A percentile compares a stretch with the other conserved stretches of the same genome.
These are phyloP conservation scores for Platyura marginata DNA, from an alignment of 1,140 invertebrate genomes.

Conservation along the genomic window DNA sequence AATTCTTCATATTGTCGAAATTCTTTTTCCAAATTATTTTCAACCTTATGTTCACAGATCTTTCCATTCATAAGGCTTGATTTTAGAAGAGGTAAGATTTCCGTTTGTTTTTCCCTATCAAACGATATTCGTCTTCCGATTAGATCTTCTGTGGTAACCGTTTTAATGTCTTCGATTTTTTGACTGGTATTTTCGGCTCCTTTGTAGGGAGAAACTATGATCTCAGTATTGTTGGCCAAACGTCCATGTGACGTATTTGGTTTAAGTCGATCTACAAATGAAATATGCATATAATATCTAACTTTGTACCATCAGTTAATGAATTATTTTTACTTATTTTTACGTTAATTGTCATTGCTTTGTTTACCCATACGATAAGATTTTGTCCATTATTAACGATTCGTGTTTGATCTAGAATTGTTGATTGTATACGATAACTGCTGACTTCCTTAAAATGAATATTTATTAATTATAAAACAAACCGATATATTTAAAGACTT, in stretches of 20 bases:
- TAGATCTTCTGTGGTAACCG: not conserved
- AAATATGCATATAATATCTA: not conserved
- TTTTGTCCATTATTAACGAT: constrained; percentile 27
- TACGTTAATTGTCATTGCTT: constrained; percentile 26
- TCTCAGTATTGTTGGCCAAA: constrained; percentile 20
- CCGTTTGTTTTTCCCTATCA: not conserved
- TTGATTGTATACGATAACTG: constrained; percentile 26
- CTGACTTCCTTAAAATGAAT: constrained; percentile 23
- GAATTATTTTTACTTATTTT: constrained; percentile 27
- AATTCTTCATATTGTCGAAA: not conserved
- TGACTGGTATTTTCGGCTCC: not conserved
- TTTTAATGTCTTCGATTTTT: not conserved
- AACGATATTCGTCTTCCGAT: not conserved
- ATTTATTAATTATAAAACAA: not conserved
- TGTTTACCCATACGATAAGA: constrained; percentile 29
- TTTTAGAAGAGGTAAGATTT: too few relatives aligned
- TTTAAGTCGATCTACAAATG: constrained; percentile 16
- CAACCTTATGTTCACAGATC: not conserved
- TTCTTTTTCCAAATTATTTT: not conserved
- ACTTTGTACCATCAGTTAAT: too few relatives aligned
- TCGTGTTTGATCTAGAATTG: constrained; percentile 27
- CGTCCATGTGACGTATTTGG: constrained; percentile 17
- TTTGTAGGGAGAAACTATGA: constrained; percentile 14
- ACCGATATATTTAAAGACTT: too few relatives aligned
- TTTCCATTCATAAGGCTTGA: too few relatives aligned